Conservation (phyloP, 1,140 invertebrate species). For the Limonius californicus region DNA sequence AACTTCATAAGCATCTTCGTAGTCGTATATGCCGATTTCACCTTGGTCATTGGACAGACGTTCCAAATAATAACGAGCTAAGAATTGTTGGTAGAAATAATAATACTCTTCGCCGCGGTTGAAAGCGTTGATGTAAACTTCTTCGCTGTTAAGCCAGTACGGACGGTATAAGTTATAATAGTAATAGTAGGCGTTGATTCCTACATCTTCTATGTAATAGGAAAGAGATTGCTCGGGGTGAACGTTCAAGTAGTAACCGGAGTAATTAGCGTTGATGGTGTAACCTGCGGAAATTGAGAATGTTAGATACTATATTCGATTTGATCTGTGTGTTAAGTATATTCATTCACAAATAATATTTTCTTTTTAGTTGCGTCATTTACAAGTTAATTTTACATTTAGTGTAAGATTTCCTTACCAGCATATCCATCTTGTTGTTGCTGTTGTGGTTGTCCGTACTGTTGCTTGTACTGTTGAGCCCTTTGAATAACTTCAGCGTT, state of each 20-base stretch:
- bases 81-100: conserved; percentile 57
- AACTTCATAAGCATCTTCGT: conserved; percentile 52
- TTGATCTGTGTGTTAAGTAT: neutral
- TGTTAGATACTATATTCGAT: neutral
- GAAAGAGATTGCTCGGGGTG: conserved; percentile 53
- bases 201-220: conserved; percentile 72
- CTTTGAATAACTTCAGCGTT: conserved; percentile 56
- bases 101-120: conserved; percentile 62
- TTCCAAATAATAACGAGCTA: conserved; percentile 65
- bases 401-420: too few species aligned
- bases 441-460: conserved; percentile 33
- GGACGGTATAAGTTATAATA: conserved; percentile 62
- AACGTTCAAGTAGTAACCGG: conserved; percentile 49
- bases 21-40: conserved; percentile 56
- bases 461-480: conserved; percentile 54
- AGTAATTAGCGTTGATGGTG: conserved; percentile 53
- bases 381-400: too few species aligned
- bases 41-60: conserved; percentile 60
- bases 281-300: neutral
- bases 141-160: conserved; percentile 54
- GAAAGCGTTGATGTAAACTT: conserved; percentile 50
- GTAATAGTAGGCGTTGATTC: conserved; percentile 66
- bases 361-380: too few species aligned
- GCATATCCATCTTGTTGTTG: neutral
- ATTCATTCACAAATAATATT: too few species aligned